Conservation (phyloP, 2,113 vertebrate genomes). For the Nothocercus nigrocapillus region DNA sequence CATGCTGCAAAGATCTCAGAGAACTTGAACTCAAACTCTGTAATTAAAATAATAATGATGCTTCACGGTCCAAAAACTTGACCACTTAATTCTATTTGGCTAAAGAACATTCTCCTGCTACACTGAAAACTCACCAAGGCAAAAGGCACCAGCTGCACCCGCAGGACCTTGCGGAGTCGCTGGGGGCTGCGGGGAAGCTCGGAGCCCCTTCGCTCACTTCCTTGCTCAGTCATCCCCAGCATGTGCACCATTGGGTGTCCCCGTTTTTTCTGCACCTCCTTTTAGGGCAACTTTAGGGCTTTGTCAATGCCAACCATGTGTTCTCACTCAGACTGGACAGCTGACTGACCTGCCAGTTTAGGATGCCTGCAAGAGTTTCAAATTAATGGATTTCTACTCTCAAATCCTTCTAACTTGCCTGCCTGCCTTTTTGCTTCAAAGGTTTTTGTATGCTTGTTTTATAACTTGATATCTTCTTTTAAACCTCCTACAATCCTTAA, state of each 20-base stretch:
- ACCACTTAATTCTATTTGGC: not conserved
- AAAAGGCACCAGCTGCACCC: not conserved
- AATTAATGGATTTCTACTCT: not conserved
- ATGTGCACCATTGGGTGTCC: not conserved
- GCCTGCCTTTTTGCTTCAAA: not conserved
- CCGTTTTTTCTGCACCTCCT: not conserved
- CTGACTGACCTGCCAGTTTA: not conserved
- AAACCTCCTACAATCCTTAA: not conserved
- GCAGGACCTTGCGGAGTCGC: accelerated
- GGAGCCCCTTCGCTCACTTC: not conserved
- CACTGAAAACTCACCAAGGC: not conserved
- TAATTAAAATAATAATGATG: not conserved
- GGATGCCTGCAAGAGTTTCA: not conserved
- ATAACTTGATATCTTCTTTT: not conserved
- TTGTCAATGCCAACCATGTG: too few species aligned
- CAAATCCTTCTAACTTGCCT: not conserved
- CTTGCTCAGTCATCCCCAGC: not conserved
- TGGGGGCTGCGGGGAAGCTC: not conserved
- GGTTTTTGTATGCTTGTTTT: too few species aligned
- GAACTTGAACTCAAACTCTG: not conserved
- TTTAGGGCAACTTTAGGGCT: not conserved
- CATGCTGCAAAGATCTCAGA: not conserved
- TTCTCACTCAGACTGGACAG: accelerated
- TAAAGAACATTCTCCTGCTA: not conserved
- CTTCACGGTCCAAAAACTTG: not conserved